Evolutionary conservation across 2,113 vertebrate genomes (phyloP).

Genomic region (Triplophysa rosa): DNA sequence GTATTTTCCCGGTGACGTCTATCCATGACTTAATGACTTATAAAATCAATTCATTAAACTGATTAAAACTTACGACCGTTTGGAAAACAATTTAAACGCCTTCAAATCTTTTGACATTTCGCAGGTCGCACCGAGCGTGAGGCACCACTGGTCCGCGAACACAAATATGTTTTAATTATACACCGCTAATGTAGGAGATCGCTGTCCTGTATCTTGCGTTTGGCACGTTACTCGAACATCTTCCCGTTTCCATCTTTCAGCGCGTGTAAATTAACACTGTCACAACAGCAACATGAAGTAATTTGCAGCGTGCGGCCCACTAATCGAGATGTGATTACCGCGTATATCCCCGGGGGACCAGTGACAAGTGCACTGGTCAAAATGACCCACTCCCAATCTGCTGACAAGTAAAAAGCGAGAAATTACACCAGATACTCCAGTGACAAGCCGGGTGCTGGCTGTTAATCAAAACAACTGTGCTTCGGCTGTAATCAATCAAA

Average conservation of each 20-base stretch:
- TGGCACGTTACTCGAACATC: slow-evolving; percentile 19
- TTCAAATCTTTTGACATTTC: not conserved
- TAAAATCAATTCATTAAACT: not conserved
- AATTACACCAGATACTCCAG: slow-evolving; percentile 31
- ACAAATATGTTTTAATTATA: slow-evolving; percentile 33
- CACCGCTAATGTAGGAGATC: slow-evolving; percentile 7
- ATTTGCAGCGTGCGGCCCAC: slow-evolving; percentile 39
- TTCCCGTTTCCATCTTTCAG: slow-evolving; percentile 42
- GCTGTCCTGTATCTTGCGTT: slow-evolving; percentile 20
- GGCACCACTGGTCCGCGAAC: slow-evolving; percentile 18
- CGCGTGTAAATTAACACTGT: slow-evolving; percentile 43
- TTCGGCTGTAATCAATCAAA: slow-evolving; percentile 40
- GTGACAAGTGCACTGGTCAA: slow-evolving; percentile 52
- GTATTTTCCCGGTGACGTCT: not conserved
- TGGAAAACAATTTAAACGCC: not conserved
- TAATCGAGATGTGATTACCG: slow-evolving; percentile 49
- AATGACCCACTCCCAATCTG: slow-evolving; percentile 56
- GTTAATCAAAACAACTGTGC: slow-evolving; percentile 47
- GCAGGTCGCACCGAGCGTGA: slow-evolving; percentile 6
- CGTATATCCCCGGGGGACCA: slow-evolving; percentile 27
- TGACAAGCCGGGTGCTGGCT: slow-evolving; percentile 41
- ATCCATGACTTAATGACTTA: not conserved
- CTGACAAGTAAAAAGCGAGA: slow-evolving; percentile 53
- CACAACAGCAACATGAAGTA: slow-evolving; percentile 53
- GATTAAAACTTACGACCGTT: not conserved